Evolutionary conservation across 2,888 invertebrate genomes (phyloP), one percentile per base, ranked within the genome.

Genomic region (Cabera pusaria): DNA sequence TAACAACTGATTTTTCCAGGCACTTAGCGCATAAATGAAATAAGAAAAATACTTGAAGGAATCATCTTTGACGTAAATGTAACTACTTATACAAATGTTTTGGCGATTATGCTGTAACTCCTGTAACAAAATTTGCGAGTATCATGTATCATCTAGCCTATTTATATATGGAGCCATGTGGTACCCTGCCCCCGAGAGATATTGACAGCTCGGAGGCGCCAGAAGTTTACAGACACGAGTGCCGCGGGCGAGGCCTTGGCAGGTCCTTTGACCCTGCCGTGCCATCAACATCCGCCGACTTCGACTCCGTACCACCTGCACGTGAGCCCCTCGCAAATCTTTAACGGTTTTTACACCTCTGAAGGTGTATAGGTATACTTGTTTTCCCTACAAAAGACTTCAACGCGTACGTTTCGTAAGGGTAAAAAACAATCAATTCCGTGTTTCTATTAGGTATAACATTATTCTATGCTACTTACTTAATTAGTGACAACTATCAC

Each of bases 201-300:
- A 51, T 44, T 42, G 46, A 37, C 47, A 35, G 26, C 41, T 41
- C 49, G 44, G 60, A 70, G 74, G 73, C 69, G 72, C 72, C 66
- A 67, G 57, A 72, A 77, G 75, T 76, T 73, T 73, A 73, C 68
- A 63, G 76, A 70, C 71, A 72, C 70, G 72, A 77, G 77, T 72
- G 77, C 76, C 71, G 73, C 64, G 66, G 57, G 58, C 59, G 48
- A 59, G 74, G 74, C 86, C 85, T 86, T 84, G 85, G 64, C 56
- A 49, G 61, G 86, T 84, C 81, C 78, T 79, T 80, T 85, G 85
- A 86, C 78, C 85, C 72, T 67, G 59, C 54, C 57, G 58, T 67
- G 65, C 72, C 63, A 67, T 63, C 71, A 61, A 68, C 67, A 67
- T 64, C 67, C 68, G 73, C 56, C 54, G 64, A 50, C 59, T 56